Evolutionary conservation across 53 echinoderm and acorn worm species (phyloP), one percentile per base, ranked within the genome.

Genomic region (Holothuria scabra): DNA sequence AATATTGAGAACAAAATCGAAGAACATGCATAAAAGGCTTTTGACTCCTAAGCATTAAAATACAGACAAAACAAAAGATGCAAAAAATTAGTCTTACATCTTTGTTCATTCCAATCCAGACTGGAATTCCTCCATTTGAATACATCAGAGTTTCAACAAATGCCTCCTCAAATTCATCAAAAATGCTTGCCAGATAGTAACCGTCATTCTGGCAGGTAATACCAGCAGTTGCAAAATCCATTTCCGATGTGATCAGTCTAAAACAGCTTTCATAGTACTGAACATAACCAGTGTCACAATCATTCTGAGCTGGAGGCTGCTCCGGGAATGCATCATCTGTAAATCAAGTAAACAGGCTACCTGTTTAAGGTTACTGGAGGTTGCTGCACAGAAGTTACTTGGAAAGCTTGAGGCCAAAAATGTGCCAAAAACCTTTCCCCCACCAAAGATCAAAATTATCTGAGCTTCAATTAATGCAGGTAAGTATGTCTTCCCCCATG

Each of bases 81-180:
- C 41, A 52, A 52, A 8, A 52, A 52, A 18, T n/a, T 8, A 16
- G 52, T 18, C 52, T 65, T 28, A 70, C 71, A 16, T 87, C 84
- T 90, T 85, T 92, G 82, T 19, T 95, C 88, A 70, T 92, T 33
- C 95, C 95, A 35, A 95, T 82, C 95, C 95, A 95, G 1, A 92
- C 75, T 31, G 90, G 65, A 22, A 38, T 64, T 55, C 84, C 92
- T 14, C 90, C 92, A 69, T 88, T 94, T 4, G 84, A 76, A 48
- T 90, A 87, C 24, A 95, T 65, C 63, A 95, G 24, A 7, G 84
- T 88, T 70, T 95, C 95, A 26, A 90, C 81, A 84, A 37, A 92
- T 14, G 95, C 90, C 58, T 90, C 72, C 74, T 92, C 92, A 55
- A 92, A 95, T n/a, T 60, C 68, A 64, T 95, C 87, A 26, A 83